Evolutionary conservation across 2,797 vertebrate genomes (phyloP), one percentile per base, ranked within the genome.

Genomic region (Coilia nasus): DNA sequence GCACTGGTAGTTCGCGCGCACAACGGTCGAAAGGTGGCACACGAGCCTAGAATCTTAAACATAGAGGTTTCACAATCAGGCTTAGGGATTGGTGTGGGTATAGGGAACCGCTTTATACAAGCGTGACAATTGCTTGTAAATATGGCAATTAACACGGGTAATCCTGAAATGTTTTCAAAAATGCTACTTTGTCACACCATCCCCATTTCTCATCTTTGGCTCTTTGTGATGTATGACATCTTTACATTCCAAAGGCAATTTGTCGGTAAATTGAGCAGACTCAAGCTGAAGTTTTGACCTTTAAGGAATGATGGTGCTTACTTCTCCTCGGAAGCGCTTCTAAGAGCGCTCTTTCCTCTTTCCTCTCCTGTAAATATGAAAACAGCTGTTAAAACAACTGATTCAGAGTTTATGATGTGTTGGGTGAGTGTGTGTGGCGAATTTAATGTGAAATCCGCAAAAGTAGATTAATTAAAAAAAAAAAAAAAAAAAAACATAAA

Each of bases 371-470:
- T 83, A 54, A 35, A 54, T 50, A 62, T 81, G 81, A 85, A 71
- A 81, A 54, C 81, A 46, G 25, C 59, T 82, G 56, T 59, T 89
- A 86, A 88, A 88, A 75, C 35, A 87, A 91, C 92, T 90, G 91
- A 93, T 92, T 80, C 80, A 28, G 56, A 83, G 86, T 84, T 90
- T 83, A 87, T 88, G 84, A 90, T 87, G 86, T 89, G 84, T 84
- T 87, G 88, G 84, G 85, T 44, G 23, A 44, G 71, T 82, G 83
- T 86, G 88, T 88, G 86, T 87, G 85, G 85, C 87, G 15, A 92
- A 88, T 90, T 92, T 81, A 88, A 87, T 90, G 89, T 89, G 85
- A 92, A 88, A 92, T 92, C 91, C 92, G 90, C 89, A 92, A 85
- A 85, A 54, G 14, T 54, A 54, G 14, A 14, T 54, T 54, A 7